Evolutionary conservation across 2,888 invertebrate species (phyloP).

Genomic region (Caenorhabditis becei): DNA sequence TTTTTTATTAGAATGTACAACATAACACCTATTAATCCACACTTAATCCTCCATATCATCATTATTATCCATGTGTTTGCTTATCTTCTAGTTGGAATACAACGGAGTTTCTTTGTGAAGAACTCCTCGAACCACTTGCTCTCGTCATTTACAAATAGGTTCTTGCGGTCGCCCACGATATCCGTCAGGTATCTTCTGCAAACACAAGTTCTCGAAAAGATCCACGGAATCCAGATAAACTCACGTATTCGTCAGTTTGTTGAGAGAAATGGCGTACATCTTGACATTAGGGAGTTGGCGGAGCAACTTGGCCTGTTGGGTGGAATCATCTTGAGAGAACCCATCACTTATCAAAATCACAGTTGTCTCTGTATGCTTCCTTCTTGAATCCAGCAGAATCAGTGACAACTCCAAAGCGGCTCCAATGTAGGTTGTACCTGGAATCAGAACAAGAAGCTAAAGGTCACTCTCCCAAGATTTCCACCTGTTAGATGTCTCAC

Average conservation of each 20-base stretch:
- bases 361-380: constrained; percentile 73
- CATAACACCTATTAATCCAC: constrained; percentile 28
- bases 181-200: constrained; percentile 67
- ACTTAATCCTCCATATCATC: constrained; percentile 16
- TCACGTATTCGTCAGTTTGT: constrained; percentile 77
- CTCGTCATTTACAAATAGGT: constrained; percentile 68
- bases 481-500: constrained; percentile 74
- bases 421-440: constrained; percentile 81
- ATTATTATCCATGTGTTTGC: constrained; percentile 17
- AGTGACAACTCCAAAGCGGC: constrained; percentile 75
- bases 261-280: constrained; percentile 76
- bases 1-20: constrained; percentile 20
- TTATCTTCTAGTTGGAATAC: constrained; percentile 50
- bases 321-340: constrained; percentile 75
- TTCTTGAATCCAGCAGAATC: constrained; percentile 72
- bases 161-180: constrained; percentile 67
- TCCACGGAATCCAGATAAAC: constrained; percentile 15
- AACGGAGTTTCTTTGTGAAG: constrained; percentile 58
- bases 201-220: background rate
- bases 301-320: constrained; percentile 70
- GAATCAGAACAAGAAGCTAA: background rate
- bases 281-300: constrained; percentile 74
- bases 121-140: constrained; percentile 62
- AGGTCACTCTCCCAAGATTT: background rate
- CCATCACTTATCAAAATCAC: constrained; percentile 80